phyloP scores from a whole-genome alignment of 2,888 invertebrate species.

The Abrostola tripartita region DNA sequence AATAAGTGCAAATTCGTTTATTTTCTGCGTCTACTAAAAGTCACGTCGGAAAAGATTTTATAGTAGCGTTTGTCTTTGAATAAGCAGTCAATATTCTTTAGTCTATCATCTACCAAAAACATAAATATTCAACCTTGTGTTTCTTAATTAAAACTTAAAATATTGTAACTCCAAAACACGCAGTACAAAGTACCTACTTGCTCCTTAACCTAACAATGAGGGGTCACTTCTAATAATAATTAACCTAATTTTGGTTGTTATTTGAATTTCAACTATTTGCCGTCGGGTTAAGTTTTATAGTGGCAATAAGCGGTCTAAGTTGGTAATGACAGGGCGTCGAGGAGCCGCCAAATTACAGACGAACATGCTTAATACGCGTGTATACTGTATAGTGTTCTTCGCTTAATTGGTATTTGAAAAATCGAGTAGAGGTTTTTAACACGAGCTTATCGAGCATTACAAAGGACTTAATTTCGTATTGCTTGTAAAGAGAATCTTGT shows the following conservation, averaged over 20 bases:
- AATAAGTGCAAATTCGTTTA: too few species aligned
- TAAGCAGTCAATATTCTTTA: conserved; percentile 2
- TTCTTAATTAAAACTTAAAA: conserved; percentile 48
- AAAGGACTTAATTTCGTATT: too few species aligned
- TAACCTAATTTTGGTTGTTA: conserved; percentile 45
- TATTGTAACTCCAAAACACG: conserved; percentile 33
- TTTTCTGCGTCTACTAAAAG: too few species aligned
- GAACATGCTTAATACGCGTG: conserved; percentile 45
- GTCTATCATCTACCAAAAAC: conserved; percentile 23
- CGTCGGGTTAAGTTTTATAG: conserved; percentile 50
- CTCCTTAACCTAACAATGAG: conserved; percentile 37
- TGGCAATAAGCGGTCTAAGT: conserved; percentile 53
- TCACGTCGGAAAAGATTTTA: background rate
- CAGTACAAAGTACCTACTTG: conserved; percentile 14
- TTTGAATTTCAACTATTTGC: conserved; percentile 51
- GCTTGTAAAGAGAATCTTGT: too few species aligned
- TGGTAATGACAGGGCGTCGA: conserved; percentile 56
- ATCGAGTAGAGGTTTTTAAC: conserved; percentile 9
- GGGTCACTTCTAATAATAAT: conserved; percentile 50
- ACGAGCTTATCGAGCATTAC: background rate
- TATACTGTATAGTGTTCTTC: conserved; percentile 26
- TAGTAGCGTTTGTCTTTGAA: background rate
- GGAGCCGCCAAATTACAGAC: conserved; percentile 58
- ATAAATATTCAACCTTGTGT: conserved; percentile 20
- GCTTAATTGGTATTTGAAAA: conserved; percentile 32